Base-by-base conservation (phyloP, 2,113 vertebrate species). In the Syngnathus typhle region DNA sequence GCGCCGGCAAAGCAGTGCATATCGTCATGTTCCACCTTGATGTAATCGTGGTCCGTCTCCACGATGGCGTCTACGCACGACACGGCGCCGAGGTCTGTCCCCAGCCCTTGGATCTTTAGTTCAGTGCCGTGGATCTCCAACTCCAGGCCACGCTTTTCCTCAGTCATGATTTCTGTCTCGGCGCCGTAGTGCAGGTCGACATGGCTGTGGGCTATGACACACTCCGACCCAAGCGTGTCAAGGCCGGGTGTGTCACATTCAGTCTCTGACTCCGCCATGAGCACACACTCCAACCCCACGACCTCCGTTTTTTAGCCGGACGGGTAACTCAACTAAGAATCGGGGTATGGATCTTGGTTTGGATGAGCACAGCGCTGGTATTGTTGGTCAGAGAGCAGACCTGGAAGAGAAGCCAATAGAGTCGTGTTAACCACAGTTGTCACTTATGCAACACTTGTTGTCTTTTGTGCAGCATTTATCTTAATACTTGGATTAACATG, bases 261-360 rank as follows among this genome's bases (percentile, higher is more conserved):
- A 89, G 90, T 91, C 91, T 92, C 91, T 88, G 91, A 92, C 90
- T 92, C 91, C 15, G 91, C 89, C 91, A 92, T 92, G 82, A 92
- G 89, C 73, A 92, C 91, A 84, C 90, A 91, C 90, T 92, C 91
- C 89, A 92, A 81, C 89, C 89, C 90, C 75, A 88, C 90, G 83
- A 91, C 89, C 89, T 91, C 89, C 91, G 90, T 92, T 86, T 91
- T 91, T 10, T 0, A 41, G 89, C 84, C 85, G 88, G 85, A 54
- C 55, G 84, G 84, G 71, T 68, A 52, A 85, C 84, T 76, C 59
- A 71, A 72, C 7, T 64, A 59, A 23, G 81, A 88, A 88, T 74
- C 44, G 70, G 78, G 84, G 8, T 60, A 67, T 43, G 44, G 39
- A 68, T 38, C 1, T 38, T 68, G 46, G 56, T 65, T 64, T 75